A percentile compares a stretch with the other conserved stretches of the same genome.
Evolutionary conservation across 2,113 vertebrate genomes (phyloP).

Genomic region (Prionailurus bengalensis): DNA sequence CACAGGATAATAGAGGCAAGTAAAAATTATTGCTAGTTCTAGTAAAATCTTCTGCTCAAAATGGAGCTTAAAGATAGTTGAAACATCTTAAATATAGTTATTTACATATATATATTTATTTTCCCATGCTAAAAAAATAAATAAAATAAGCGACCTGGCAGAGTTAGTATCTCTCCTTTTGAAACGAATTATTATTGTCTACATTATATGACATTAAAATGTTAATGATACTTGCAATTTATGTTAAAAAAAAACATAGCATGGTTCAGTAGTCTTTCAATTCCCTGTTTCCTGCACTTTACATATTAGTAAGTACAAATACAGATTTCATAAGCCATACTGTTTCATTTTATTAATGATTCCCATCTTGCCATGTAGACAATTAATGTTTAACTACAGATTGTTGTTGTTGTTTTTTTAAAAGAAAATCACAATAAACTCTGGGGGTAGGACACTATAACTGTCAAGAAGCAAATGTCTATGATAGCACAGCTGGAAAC

Average conservation of each 20-base stretch:
- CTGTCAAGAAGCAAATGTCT: not conserved
- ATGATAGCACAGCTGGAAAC: not conserved
- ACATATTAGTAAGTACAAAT: not conserved
- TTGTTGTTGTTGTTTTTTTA: not conserved
- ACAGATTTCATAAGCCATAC: not conserved
- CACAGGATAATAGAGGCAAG: not conserved
- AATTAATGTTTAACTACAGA: not conserved
- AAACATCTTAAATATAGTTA: not conserved
- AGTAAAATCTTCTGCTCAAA: not conserved
- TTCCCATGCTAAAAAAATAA: not conserved
- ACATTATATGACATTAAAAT: not conserved
- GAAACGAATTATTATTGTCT: not conserved
- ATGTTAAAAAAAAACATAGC: not conserved
- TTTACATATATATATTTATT: not conserved
- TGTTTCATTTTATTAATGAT: not conserved
- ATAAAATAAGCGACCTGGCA: not conserved
- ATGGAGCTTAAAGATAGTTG: not conserved
- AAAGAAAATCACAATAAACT: not conserved
- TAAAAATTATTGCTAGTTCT: conserved; percentile 28
- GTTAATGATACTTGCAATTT: not conserved
- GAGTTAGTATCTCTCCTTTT: not conserved
- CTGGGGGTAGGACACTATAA: not conserved
- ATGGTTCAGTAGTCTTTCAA: not conserved
- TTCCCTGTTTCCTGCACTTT: not conserved
- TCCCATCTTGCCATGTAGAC: not conserved